Base-by-base conservation (phyloP, 2,113 vertebrate genomes). In the Turnix velox region DNA sequence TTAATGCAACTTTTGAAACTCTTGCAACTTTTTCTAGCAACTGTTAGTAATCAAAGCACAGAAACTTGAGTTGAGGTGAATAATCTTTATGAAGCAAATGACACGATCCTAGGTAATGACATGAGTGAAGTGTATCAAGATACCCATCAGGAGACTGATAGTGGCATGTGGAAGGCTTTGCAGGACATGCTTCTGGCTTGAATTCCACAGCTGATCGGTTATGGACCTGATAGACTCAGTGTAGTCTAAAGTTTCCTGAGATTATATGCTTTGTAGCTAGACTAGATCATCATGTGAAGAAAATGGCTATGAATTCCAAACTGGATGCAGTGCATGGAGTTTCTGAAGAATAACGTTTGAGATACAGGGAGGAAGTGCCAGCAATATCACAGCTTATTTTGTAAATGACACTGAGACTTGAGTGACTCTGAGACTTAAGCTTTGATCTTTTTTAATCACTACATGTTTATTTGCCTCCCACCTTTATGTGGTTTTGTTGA, bases 81-180 rank as follows among this genome's bases (percentile, higher is more conserved):
- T 66, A 49, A 52, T 55, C 22, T 10, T 42, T 76, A 24, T 24
- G n/a, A 65, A 65, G 37, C 39, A 58, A 82, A 62, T 16, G 1
- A 19, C 25, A 19, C 35, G 40, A 65, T n/a, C 55, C 45, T 49
- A 63, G 49, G 22, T 55, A 37, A 27, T 0, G 1, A 40, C 14
- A 16, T 7, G 9, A 65, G 24, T 33, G 25, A 65, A 55, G 24
- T 18, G 31, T 33, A 22, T 63, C 27, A 48, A 73, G 22, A 20
- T 27, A 24, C 39, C 33, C 52, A 9, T 63, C 18, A 65, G 18
- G 51, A 72, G 54, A 35, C 14, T 10, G 54, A 15, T 58, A 25
- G 3, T 37, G 69, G 15, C 0, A 1, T 27, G 14, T 1, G 1
- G 33, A 71, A 57, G 27, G 11, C 40, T 46, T 46, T 59, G 31